phyloP scores from a whole-genome alignment of 2,888 invertebrate genomes.

The Prenolepis imparis region DNA sequence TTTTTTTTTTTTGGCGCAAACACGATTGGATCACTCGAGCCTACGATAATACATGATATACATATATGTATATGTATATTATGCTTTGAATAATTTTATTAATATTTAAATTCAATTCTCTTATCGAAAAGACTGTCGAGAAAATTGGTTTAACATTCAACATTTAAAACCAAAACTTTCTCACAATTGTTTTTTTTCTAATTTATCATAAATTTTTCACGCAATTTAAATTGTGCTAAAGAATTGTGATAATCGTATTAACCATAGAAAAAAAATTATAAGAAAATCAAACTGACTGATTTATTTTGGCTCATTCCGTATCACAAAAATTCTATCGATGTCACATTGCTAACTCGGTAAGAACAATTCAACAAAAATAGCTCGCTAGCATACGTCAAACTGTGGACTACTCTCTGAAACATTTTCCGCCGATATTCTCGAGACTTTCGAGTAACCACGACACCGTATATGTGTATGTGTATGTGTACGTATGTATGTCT shows the following conservation, averaged over 20 bases:
- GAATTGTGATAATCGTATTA: too few species aligned
- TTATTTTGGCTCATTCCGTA: not conserved
- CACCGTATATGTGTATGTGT: not conserved
- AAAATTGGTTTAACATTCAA: not conserved
- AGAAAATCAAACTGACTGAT: not conserved
- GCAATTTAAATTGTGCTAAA: not conserved
- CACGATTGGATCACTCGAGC: not conserved
- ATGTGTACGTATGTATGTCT: too few species aligned
- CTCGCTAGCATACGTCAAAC: constrained; percentile 30
- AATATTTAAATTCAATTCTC: constrained; percentile 12
- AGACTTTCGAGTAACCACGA: constrained; percentile 49
- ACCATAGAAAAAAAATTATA: not conserved
- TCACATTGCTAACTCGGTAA: constrained; percentile 7
- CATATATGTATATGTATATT: constrained; percentile 18
- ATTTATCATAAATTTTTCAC: not conserved
- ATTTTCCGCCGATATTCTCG: constrained; percentile 51
- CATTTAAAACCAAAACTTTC: not conserved
- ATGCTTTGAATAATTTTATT: not conserved
- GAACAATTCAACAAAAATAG: constrained; percentile 1
- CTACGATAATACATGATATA: not conserved
- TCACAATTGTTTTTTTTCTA: not conserved
- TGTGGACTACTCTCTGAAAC: constrained; percentile 31
- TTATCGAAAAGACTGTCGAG: not conserved
- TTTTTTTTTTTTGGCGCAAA: constrained; percentile 4
- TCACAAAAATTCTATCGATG: constrained; percentile 10